A percentile compares a stretch with the other conserved stretches of the same genome.
Conservation (phyloP, 1,140 invertebrate species). For the Meloidogyne chitwoodi region DNA sequence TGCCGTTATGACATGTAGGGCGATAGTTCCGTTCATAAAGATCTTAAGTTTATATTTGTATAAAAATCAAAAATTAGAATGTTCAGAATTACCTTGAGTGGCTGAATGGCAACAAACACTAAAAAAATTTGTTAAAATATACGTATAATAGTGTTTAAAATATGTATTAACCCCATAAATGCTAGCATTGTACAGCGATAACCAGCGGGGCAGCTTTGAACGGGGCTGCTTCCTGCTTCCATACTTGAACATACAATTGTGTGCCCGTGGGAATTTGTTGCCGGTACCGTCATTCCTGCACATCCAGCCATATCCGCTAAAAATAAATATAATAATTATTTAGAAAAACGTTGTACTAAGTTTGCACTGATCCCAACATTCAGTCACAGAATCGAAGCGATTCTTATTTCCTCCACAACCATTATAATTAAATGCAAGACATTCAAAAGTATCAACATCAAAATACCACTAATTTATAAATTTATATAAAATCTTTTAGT, state of each 20-base stretch:
- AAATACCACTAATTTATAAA: slow-evolving; percentile 30
- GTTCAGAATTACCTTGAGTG: slow-evolving; percentile 11
- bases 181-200: slow-evolving; percentile 31
- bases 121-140: neutral
- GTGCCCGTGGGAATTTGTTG: slow-evolving; percentile 22
- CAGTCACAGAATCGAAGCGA: slow-evolving; percentile 20
- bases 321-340: neutral
- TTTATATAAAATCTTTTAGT: neutral
- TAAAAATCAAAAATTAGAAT: neutral
- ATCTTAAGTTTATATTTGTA: neutral
- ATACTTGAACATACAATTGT: slow-evolving; percentile 21
- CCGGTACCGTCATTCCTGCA: slow-evolving; percentile 24
- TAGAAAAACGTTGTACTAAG: neutral
- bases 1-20: slow-evolving; percentile 8
- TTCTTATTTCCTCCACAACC: slow-evolving; percentile 40
- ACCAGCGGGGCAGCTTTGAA: slow-evolving; percentile 12
- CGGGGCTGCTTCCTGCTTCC: neutral
- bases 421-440: slow-evolving; percentile 33
- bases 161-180: slow-evolving; percentile 10
- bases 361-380: slow-evolving; percentile 32
- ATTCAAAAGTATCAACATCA: slow-evolving; percentile 29
- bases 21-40: slow-evolving; percentile 20
- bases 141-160: neutral
- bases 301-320: slow-evolving; percentile 30
- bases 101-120: slow-evolving; percentile 22